A percentile compares a stretch with the other conserved stretches of the same genome.
Conservation (phyloP, 2,888 invertebrate genomes). For the Synanthedon tipuliformis region DNA sequence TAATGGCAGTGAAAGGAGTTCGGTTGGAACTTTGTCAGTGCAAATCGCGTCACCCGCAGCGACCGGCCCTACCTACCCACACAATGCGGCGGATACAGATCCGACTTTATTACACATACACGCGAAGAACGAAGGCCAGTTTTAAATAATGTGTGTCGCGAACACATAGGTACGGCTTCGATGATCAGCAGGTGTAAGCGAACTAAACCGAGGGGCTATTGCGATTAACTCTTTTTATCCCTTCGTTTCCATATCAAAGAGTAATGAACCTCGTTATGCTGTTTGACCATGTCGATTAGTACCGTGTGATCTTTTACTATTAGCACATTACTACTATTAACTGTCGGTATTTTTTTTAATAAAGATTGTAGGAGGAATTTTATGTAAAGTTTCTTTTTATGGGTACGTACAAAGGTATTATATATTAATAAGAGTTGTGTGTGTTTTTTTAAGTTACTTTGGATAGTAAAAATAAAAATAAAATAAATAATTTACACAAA, state of each 20-base stretch:
- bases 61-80: conserved; percentile 60
- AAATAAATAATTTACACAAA: too few relatives aligned
- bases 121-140: conserved; percentile 61
- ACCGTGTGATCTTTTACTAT: conserved; percentile 48
- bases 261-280: conserved; percentile 67
- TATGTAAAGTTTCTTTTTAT: too few relatives aligned
- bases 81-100: conserved; percentile 68
- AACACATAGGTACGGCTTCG: conserved; percentile 64
- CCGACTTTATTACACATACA: conserved; percentile 63
- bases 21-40: conserved; percentile 46
- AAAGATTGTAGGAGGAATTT: too few relatives aligned
- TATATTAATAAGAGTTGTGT: too few relatives aligned
- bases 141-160: conserved; percentile 27
- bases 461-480: too few relatives aligned
- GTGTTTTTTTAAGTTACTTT: too few relatives aligned
- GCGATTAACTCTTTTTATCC: conserved; percentile 69
- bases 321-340: not conserved
- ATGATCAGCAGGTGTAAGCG: conserved; percentile 70
- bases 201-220: conserved; percentile 67
- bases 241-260: conserved; percentile 69
- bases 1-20: conserved; percentile 50
- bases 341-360: too few relatives aligned
- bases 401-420: too few relatives aligned
- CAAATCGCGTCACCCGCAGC: conserved; percentile 60
- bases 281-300: conserved; percentile 54